These are phyloP conservation scores for Sminthopsis crassicaudata DNA, from an alignment of 2,113 vertebrate species.

Conservation along the genomic window DNA sequence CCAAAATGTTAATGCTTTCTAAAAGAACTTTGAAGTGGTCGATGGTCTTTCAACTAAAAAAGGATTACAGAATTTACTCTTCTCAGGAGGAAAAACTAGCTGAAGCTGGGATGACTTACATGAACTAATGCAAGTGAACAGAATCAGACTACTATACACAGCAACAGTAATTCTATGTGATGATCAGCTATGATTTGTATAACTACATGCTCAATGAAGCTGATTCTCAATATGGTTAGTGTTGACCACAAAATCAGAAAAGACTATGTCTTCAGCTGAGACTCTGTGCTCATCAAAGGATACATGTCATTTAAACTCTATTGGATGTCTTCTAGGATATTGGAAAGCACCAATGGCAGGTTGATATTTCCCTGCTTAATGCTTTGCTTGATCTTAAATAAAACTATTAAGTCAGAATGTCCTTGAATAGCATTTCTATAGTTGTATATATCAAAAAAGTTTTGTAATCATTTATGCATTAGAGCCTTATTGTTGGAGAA, in stretches of 20 bases:
- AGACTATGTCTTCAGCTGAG: neutral
- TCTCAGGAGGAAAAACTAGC: neutral
- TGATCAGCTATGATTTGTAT: no score
- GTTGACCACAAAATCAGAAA: neutral
- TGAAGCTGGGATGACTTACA: neutral
- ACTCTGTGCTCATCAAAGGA: neutral
- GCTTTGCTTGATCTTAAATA: neutral
- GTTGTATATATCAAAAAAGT: neutral
- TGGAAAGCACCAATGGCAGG: neutral
- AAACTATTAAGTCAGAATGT: neutral
- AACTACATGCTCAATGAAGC: neutral
- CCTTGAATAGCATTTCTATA: neutral
- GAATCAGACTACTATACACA: no score
- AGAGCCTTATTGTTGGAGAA: neutral
- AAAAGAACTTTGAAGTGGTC: neutral
- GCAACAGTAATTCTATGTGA: no score
- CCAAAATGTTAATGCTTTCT: neutral
- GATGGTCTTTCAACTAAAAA: neutral
- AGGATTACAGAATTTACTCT: neutral
- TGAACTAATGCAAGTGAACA: no score
- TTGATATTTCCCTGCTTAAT: neutral
- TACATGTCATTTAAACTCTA: neutral
- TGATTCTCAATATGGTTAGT: neutral
- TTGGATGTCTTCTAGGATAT: neutral
- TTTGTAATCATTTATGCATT: neutral